These are phyloP conservation scores for Charaxes varanes DNA, from an alignment of 1,140 invertebrate genomes.

Conservation along the genomic window DNA sequence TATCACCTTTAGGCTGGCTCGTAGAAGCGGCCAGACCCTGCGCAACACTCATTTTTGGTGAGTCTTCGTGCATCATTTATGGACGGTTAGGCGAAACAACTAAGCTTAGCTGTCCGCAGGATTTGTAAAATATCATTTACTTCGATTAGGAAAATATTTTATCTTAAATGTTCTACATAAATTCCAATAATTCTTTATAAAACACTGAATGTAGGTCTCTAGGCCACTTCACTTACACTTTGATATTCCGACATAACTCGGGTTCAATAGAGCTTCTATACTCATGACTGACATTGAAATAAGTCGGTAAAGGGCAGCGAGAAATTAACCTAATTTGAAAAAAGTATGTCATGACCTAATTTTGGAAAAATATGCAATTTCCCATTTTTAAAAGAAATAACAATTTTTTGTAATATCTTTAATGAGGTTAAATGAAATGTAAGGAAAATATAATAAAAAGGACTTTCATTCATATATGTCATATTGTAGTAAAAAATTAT, in stretches of 20 bases:
- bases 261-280: conserved; percentile 66
- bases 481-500: conserved; percentile 29
- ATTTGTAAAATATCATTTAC: conserved; percentile 38
- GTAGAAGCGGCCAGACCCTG: conserved; percentile 62
- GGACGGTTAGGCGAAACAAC: conserved; percentile 48
- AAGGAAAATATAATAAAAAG: conserved; percentile 22
- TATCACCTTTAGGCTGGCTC: conserved; percentile 60
- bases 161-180: conserved; percentile 45
- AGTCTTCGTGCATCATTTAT: conserved; percentile 67
- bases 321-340: conserved; percentile 65
- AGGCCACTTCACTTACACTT: conserved; percentile 73
- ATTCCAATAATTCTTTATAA: conserved; percentile 51
- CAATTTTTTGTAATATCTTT: conserved; percentile 2
- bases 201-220: conserved; percentile 72
- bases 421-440: conserved; percentile 1
- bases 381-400: conserved; percentile 8
- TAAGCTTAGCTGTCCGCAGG: conserved; percentile 36
- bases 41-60: conserved; percentile 70
- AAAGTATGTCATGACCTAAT: conserved; percentile 60
- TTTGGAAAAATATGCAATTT: conserved; percentile 22
- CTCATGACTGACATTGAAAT: conserved; percentile 74
- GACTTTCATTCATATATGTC: conserved; percentile 25
- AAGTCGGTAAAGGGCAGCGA: conserved; percentile 70
- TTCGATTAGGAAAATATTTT: conserved; percentile 34
- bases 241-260: conserved; percentile 70